These are phyloP conservation scores for Myocastor coypus DNA, from an alignment of 2,113 vertebrate species.

Conservation along the genomic window DNA sequence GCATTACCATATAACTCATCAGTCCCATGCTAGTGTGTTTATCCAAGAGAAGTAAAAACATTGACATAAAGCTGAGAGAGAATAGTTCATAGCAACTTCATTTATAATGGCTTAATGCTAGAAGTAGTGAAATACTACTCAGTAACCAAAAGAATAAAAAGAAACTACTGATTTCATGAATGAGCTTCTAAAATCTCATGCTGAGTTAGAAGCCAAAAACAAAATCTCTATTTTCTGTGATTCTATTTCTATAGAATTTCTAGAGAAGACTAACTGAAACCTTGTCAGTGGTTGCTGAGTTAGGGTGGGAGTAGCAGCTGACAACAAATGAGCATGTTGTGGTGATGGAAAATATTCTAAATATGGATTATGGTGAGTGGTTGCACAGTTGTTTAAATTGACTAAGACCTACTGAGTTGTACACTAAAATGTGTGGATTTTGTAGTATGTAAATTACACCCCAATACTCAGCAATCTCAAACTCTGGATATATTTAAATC, in stretches of 20 bases:
- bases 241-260: neutral
- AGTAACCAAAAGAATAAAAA: neutral
- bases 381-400: slow-evolving; percentile 12
- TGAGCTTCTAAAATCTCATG: neutral
- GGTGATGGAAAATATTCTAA: slow-evolving; percentile 49
- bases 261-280: slow-evolving; percentile 24
- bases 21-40: neutral
- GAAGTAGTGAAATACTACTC: neutral
- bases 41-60: neutral
- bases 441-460: slow-evolving; percentile 41
- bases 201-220: neutral
- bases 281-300: neutral
- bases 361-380: neutral
- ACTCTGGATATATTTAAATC: slow-evolving; percentile 24
- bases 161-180: neutral
- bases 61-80: neutral
- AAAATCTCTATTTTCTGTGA: neutral
- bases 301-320: neutral
- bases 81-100: neutral
- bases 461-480: slow-evolving; percentile 36
- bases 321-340: neutral
- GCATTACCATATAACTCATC: neutral
- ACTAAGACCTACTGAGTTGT: slow-evolving; percentile 16
- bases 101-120: neutral
- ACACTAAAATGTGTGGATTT: slow-evolving; percentile 19